Conservation (phyloP, 2,888 invertebrate species). For the Cephalotes varians region DNA sequence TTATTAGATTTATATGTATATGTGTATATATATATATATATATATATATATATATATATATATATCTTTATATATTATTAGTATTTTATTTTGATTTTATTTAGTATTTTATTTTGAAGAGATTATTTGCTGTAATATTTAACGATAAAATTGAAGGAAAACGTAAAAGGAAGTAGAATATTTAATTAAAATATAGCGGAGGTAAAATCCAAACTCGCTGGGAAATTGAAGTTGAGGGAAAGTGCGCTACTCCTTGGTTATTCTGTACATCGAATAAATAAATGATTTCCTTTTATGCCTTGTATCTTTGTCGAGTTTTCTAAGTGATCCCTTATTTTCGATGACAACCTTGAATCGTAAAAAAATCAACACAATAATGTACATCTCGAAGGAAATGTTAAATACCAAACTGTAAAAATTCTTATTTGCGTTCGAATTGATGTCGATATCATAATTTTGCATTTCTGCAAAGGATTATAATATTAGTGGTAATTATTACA, state of each 20-base stretch:
- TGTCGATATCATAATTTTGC: background rate
- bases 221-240: background rate
- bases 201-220: background rate
- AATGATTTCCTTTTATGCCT: slow-evolving; percentile 31
- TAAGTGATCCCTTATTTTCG: slow-evolving; percentile 24
- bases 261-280: slow-evolving; percentile 58
- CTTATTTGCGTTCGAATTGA: background rate
- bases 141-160: background rate
- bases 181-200: background rate
- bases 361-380: slow-evolving; percentile 12
- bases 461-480: slow-evolving; percentile 13
- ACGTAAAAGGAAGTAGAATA: background rate
- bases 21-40: too few relatives aligned
- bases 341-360: background rate
- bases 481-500: slow-evolving; percentile 18
- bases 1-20: too few relatives aligned
- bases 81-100: too few relatives aligned
- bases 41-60: too few relatives aligned
- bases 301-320: slow-evolving; percentile 50
- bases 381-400: background rate
- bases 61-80: too few relatives aligned
- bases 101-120: background rate
- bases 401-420: background rate
- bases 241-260: background rate
- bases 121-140: background rate